Conservation (phyloP, 2,113 vertebrate species). For the Lepisosteus oculatus region DNA sequence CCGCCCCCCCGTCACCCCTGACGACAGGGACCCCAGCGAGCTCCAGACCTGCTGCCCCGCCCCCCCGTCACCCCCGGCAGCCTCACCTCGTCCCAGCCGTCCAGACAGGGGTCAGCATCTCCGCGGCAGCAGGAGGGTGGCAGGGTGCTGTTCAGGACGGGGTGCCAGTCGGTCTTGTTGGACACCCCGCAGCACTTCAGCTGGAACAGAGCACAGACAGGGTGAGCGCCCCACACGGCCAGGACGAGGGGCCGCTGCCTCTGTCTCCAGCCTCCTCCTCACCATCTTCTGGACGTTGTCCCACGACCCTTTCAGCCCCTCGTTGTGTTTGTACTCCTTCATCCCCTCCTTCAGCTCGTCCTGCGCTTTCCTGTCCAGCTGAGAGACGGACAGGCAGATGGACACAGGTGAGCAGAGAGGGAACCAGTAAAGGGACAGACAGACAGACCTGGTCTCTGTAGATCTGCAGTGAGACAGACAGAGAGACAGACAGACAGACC, state of each 20-base stretch:
- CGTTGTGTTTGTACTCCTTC: conserved; percentile 55
- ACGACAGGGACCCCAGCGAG: neutral
- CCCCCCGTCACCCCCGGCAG: neutral
- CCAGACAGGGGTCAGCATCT: conserved; percentile 27
- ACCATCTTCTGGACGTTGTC: conserved; percentile 78
- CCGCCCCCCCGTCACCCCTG: neutral
- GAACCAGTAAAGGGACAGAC: neutral
- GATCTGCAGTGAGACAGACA: too few relatives aligned
- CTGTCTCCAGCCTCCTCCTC: conserved; percentile 9
- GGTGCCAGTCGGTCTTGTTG: conserved; percentile 69
- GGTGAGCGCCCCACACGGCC: neutral
- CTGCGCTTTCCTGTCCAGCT: conserved; percentile 73
- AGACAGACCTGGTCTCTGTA: neutral
- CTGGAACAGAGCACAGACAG: conserved; percentile 39
- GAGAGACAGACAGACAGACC: too few relatives aligned
- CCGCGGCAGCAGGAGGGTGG: conserved; percentile 67
- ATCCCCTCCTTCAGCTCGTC: conserved; percentile 68
- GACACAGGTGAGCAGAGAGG: neutral
- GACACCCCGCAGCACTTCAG: conserved; percentile 80
- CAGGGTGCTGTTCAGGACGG: conserved; percentile 47
- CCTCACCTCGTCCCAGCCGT: conserved; percentile 64
- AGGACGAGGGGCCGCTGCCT: neutral
- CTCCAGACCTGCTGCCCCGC: too few relatives aligned
- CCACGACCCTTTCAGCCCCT: conserved; percentile 66
- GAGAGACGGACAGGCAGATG: neutral